These are phyloP conservation scores for Lindbergichthys nudifrons DNA, from an alignment of 2,797 vertebrate species.

Conservation along the genomic window DNA sequence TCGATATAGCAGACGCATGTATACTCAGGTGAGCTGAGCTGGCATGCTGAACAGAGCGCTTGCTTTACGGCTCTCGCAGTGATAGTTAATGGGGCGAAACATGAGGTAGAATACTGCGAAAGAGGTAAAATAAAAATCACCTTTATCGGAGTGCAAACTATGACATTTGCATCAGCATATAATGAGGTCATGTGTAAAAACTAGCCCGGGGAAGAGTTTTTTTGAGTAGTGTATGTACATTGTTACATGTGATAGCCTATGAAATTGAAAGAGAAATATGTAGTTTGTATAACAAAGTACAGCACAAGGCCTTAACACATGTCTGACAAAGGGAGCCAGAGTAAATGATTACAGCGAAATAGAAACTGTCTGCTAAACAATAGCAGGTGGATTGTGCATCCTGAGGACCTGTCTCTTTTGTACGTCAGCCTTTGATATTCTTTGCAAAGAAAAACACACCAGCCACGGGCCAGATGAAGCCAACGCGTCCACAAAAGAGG, in stretches of 20 bases:
- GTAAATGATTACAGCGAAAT: background rate
- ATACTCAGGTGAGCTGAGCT: constrained; percentile 74
- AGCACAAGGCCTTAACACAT: background rate
- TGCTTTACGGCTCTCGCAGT: constrained; percentile 60
- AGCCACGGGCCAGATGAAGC: constrained; percentile 62
- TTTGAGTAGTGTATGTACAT: background rate
- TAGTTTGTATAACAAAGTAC: background rate
- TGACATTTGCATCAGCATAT: constrained; percentile 26
- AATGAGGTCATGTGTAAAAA: constrained; percentile 13
- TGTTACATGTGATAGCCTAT: constrained; percentile 4
- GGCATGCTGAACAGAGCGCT: constrained; percentile 58
- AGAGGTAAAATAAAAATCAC: constrained; percentile 21
- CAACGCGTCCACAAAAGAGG: constrained; percentile 40
- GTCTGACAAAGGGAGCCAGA: background rate
- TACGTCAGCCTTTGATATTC: constrained; percentile 40
- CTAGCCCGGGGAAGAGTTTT: background rate
- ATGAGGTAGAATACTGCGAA: constrained; percentile 46
- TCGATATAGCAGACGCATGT: constrained; percentile 70
- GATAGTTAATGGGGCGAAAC: constrained; percentile 65
- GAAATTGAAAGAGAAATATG: too few species aligned
- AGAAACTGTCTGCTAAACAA: constrained; percentile 17
- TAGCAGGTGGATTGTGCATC: constrained; percentile 48
- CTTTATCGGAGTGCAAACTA: constrained; percentile 22
- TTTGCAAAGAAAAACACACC: constrained; percentile 28
- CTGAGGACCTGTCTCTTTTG: constrained; percentile 15